Evolutionary conservation across 30 jellyfish, hydroid and myxozoan genomes (phyloP).

Genomic region (Pelagia noctiluca): DNA sequence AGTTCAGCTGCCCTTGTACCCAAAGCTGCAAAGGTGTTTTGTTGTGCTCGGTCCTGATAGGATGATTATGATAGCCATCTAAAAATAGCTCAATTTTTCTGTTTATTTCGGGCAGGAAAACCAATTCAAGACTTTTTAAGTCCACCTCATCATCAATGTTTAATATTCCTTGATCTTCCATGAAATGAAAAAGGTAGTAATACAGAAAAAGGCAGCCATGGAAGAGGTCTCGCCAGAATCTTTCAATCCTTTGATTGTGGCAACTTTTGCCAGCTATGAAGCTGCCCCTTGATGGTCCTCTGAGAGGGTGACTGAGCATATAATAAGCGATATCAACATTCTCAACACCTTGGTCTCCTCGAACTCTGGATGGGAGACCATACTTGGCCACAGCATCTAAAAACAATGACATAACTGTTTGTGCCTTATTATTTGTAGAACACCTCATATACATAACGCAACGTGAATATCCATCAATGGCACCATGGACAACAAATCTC

Average conservation of each 20-base stretch:
- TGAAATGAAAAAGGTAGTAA: conserved; percentile 18
- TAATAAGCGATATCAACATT: conserved; percentile 55
- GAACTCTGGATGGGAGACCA: conserved; percentile 58
- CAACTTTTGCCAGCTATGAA: conserved; percentile 62
- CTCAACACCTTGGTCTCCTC: conserved; percentile 52
- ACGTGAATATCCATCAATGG: conserved; percentile 52
- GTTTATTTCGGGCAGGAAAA: conserved; percentile 20
- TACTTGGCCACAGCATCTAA: background rate
- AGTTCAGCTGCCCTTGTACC: conserved; percentile 26
- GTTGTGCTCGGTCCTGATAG: conserved; percentile 34
- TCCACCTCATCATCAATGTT: conserved; percentile 6
- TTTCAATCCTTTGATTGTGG: conserved; percentile 52
- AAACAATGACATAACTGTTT: conserved; percentile 13
- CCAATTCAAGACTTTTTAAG: conserved; percentile 15
- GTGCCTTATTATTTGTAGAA: conserved; percentile 29
- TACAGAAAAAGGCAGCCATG: conserved; percentile 11
- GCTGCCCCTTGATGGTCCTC: conserved; percentile 63
- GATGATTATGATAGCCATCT: conserved; percentile 43
- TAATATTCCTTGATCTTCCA: conserved; percentile 23
- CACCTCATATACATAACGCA: conserved; percentile 17
- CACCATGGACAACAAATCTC: conserved; percentile 53
- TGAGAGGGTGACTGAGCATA: conserved; percentile 33
- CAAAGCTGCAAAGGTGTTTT: conserved; percentile 42
- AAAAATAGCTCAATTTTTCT: conserved; percentile 11
- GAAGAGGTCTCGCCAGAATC: conserved; percentile 50